phyloP scores from a whole-genome alignment of 2,113 vertebrate genomes.

The Oriolus oriolus region DNA sequence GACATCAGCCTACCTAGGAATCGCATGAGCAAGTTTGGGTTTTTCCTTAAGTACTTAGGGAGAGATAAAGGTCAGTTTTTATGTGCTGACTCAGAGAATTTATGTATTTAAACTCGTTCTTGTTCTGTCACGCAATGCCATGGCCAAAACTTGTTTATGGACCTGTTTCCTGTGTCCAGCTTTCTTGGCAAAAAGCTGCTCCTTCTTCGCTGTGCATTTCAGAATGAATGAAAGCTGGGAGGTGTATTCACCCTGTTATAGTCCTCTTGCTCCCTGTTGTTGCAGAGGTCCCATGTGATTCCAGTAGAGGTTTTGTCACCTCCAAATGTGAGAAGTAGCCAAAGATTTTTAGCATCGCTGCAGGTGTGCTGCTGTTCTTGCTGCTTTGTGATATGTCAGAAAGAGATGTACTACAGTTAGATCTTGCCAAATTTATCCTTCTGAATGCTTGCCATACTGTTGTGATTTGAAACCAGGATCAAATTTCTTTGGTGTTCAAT shows the following conservation, averaged over 20 bases:
- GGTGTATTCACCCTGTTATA: accelerated
- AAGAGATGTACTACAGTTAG: background rate
- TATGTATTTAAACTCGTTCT: background rate
- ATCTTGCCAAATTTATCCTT: background rate
- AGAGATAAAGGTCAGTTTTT: background rate
- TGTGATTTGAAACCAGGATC: background rate
- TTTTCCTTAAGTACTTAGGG: background rate
- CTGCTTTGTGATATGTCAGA: background rate
- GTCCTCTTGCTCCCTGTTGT: background rate
- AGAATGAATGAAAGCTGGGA: background rate
- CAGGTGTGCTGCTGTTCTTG: background rate
- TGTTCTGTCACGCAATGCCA: background rate
- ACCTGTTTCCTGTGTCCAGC: background rate
- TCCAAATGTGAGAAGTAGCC: background rate
- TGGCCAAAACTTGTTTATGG: background rate
- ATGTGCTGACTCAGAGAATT: background rate
- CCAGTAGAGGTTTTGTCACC: background rate
- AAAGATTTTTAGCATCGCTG: background rate
- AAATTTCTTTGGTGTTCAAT: background rate
- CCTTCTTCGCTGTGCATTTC: background rate
- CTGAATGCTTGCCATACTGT: background rate
- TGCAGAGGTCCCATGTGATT: background rate
- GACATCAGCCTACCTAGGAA: background rate
- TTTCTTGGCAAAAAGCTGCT: background rate
- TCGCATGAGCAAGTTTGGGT: background rate